phyloP scores from a whole-genome alignment of 2,113 vertebrate genomes.

The Mola mola region DNA sequence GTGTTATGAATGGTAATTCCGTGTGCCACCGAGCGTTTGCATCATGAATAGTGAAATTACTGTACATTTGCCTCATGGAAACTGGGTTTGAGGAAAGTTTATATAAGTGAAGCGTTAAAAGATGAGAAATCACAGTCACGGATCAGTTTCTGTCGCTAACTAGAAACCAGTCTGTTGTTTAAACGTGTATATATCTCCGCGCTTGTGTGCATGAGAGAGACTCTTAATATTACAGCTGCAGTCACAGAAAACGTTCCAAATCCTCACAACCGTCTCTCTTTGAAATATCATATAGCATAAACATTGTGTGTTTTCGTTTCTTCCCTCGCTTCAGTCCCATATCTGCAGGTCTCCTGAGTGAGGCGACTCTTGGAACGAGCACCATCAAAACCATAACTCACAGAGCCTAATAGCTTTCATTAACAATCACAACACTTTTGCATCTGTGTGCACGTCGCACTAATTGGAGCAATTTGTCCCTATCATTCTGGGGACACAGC shows the following conservation, averaged over 20 bases:
- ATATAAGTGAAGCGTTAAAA: too few species aligned
- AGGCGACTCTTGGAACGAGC: slow-evolving; percentile 40
- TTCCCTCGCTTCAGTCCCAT: slow-evolving; percentile 21
- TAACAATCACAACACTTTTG: slow-evolving; percentile 77
- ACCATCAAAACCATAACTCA: slow-evolving; percentile 72
- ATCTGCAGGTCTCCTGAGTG: slow-evolving; percentile 62
- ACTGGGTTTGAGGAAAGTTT: too few species aligned
- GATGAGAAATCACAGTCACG: too few species aligned
- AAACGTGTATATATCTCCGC: background rate
- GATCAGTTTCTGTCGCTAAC: slow-evolving; percentile 16
- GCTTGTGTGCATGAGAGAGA: background rate
- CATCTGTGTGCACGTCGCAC: slow-evolving; percentile 74
- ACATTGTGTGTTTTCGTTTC: slow-evolving; percentile 1
- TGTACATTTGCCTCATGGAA: too few species aligned
- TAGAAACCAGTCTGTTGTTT: slow-evolving; percentile 16
- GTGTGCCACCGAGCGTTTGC: too few species aligned
- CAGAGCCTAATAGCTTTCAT: slow-evolving; percentile 75
- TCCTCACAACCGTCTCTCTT: slow-evolving; percentile 23
- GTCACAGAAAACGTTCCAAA: background rate
- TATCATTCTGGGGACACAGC: slow-evolving; percentile 65
- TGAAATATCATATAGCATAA: slow-evolving; percentile 53
- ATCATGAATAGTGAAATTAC: too few species aligned
- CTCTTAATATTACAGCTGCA: slow-evolving; percentile 14
- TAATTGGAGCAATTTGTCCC: slow-evolving; percentile 82
- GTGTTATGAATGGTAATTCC: too few species aligned